Evolutionary conservation across 2,888 invertebrate species (phyloP).

Genomic region (Holacanthella duospinosa): DNA sequence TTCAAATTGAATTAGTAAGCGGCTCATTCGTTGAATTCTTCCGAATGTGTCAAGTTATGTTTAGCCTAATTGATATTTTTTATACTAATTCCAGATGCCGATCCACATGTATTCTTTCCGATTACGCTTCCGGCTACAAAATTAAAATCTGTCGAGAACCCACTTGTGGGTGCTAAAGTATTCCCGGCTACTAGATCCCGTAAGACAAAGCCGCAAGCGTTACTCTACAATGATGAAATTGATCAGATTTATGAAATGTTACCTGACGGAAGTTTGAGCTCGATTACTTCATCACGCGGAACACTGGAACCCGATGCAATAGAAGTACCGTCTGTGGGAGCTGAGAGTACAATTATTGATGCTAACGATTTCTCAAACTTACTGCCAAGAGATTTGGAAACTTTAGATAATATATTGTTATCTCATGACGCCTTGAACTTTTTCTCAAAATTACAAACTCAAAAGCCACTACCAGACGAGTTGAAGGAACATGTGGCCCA

Average conservation of each 20-base stretch:
- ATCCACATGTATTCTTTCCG: conserved; percentile 21
- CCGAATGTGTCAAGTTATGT: not conserved
- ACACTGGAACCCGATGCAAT: not conserved
- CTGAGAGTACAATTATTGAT: not conserved
- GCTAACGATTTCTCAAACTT: not conserved
- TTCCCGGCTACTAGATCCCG: conserved; percentile 15
- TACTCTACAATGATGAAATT: conserved; percentile 7
- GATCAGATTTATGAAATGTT: conserved; percentile 7
- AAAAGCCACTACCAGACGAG: too few species aligned
- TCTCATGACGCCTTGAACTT: too few species aligned
- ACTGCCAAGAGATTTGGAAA: not conserved
- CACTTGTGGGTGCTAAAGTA: conserved; percentile 23
- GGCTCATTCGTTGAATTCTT: not conserved
- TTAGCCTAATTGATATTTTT: too few species aligned
- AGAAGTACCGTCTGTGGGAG: not conserved
- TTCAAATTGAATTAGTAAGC: too few species aligned
- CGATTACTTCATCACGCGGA: not conserved
- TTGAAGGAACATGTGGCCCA: too few species aligned
- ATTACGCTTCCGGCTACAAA: conserved; percentile 29
- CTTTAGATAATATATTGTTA: not conserved
- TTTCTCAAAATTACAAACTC: too few species aligned
- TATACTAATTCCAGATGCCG: conserved; percentile 15
- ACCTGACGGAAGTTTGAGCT: not conserved
- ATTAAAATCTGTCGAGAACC: conserved; percentile 26
- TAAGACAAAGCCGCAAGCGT: conserved; percentile 27